Conservation (phyloP, 2,113 vertebrate genomes). For the Cottus gobio region DNA sequence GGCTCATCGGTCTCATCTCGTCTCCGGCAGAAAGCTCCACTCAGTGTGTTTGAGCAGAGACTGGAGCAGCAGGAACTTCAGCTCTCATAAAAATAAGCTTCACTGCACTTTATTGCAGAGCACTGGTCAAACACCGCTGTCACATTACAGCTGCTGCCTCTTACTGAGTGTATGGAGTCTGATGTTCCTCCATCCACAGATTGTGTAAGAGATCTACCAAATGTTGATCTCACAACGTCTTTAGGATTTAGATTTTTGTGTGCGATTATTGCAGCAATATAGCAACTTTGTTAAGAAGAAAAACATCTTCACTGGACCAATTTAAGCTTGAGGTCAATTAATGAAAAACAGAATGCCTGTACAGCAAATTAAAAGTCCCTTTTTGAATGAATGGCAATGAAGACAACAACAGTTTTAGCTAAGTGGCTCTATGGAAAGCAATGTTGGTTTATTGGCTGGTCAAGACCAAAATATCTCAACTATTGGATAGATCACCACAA, state of each 20-base stretch:
- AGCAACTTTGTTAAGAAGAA: neutral
- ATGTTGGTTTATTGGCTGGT: neutral
- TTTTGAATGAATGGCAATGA: neutral
- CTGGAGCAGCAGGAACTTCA: constrained; percentile 70
- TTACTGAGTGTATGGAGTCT: neutral
- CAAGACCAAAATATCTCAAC: neutral
- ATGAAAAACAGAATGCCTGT: neutral
- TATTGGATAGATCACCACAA: neutral
- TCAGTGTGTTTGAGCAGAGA: constrained; percentile 52
- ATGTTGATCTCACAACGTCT: neutral
- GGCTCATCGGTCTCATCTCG: constrained; percentile 31
- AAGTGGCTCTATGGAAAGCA: neutral
- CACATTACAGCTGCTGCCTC: constrained; percentile 48
- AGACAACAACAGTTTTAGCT: neutral
- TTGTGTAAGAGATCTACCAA: neutral
- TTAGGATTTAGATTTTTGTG: neutral
- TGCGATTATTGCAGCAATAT: neutral
- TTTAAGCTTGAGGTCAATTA: neutral
- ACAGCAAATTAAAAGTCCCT: neutral
- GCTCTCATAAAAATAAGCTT: constrained; percentile 70
- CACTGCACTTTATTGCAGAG: constrained; percentile 69
- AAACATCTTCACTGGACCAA: neutral
- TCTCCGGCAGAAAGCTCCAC: constrained; percentile 51
- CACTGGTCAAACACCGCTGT: constrained; percentile 48
- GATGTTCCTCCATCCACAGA: neutral